These are phyloP conservation scores for Drosophila pectinifera DNA, from an alignment of 1,140 invertebrate species.

Conservation along the genomic window DNA sequence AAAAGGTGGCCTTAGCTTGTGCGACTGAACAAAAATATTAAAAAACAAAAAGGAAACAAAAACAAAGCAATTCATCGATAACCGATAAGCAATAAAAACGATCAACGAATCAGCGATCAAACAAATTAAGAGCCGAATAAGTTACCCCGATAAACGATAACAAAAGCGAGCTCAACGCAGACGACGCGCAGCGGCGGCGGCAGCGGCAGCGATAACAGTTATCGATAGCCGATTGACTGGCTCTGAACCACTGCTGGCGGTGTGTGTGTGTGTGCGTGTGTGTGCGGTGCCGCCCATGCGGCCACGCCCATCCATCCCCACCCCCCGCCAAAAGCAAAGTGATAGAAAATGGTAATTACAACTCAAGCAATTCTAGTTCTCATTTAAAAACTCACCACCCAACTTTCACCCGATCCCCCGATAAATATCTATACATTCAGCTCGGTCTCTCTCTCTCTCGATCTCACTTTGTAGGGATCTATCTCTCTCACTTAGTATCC, in stretches of 20 bases:
- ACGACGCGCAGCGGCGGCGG: constrained; percentile 35
- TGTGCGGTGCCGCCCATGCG: constrained; percentile 53
- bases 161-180: constrained; percentile 32
- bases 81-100: constrained; percentile 49
- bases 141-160: constrained; percentile 13
- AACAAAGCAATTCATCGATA: constrained; percentile 44
- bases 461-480: constrained; percentile 19
- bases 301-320: constrained; percentile 72
- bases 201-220: constrained; percentile 41
- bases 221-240: constrained; percentile 47
- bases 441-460: constrained; percentile 43
- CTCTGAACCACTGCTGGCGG: constrained; percentile 57
- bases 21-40: constrained; percentile 68
- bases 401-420: constrained; percentile 40
- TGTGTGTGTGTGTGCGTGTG: constrained; percentile 80
- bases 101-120: constrained; percentile 47
- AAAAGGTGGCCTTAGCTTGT: constrained; percentile 77
- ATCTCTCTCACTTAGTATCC: constrained; percentile 32
- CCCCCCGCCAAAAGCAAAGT: constrained; percentile 74
- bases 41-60: too few species aligned
- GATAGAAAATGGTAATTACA: constrained; percentile 85
- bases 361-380: constrained; percentile 72
- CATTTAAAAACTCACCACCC: constrained; percentile 41
- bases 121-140: constrained; percentile 27
- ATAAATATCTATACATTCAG: constrained; percentile 24